A percentile compares a stretch with the other conserved stretches of the same genome.
These are phyloP conservation scores for Ceratosolen solmsi DNA, from an alignment of 1,140 invertebrate species.

Conservation along the genomic window DNA sequence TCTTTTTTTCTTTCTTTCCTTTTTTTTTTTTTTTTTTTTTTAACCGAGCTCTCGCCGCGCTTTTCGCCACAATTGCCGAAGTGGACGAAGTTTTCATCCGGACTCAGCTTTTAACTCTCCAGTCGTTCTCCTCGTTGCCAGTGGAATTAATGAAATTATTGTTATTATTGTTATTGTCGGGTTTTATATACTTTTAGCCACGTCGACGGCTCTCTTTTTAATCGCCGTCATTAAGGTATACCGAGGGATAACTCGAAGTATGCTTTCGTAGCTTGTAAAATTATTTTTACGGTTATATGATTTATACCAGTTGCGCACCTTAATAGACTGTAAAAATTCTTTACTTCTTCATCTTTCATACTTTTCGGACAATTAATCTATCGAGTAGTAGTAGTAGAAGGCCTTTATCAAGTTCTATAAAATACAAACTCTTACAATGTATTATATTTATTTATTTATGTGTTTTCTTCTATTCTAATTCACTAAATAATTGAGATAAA, in stretches of 20 bases:
- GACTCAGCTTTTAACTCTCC: conserved; percentile 39
- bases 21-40: conserved; percentile 1
- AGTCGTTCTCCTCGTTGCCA: background rate
- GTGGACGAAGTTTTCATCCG: conserved; percentile 55
- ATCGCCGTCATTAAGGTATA: conserved; percentile 45
- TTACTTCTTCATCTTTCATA: conserved; percentile 10
- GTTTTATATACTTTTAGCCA: conserved; percentile 30
- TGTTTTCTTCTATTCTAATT: no score
- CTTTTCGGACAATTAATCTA: conserved; percentile 19
- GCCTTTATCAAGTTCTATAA: no score
- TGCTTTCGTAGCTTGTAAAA: conserved; percentile 31
- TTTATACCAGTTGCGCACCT: conserved; percentile 21
- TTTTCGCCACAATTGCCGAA: conserved; percentile 56
- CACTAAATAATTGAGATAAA: no score
- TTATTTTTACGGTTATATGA: conserved; percentile 49
- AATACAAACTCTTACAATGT: no score
- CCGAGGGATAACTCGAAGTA: background rate
- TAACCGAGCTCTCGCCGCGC: conserved; percentile 38
- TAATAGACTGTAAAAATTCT: conserved; percentile 31
- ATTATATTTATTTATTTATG: no score
- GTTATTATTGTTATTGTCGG: conserved; percentile 60
- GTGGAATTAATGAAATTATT: conserved; percentile 64
- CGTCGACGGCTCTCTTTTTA: conserved; percentile 47
- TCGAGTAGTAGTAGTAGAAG: background rate
- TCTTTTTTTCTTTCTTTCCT: background rate